These are phyloP conservation scores for Orussus abietinus DNA, from an alignment of 1,140 invertebrate species.

Conservation along the genomic window DNA sequence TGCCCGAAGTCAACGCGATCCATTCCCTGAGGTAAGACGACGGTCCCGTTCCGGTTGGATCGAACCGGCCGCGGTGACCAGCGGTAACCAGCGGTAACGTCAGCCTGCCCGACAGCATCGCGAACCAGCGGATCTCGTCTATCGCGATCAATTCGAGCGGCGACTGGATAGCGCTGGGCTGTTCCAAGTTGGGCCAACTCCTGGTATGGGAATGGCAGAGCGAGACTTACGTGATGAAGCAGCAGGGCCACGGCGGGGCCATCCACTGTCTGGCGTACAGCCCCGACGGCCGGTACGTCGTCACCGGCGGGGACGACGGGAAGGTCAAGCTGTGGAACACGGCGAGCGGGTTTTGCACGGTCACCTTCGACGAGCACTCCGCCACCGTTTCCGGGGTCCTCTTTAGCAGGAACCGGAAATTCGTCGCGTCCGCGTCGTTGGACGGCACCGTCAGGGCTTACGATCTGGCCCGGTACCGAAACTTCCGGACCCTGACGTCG, in stretches of 20 bases:
- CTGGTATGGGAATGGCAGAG: conserved; percentile 99
- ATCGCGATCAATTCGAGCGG: conserved; percentile 81
- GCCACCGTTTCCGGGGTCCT: conserved; percentile 74
- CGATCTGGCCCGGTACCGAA: conserved; percentile 91
- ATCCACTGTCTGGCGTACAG: conserved; percentile 89
- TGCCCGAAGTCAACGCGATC: conserved; percentile 88
- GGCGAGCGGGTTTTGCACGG: conserved; percentile 85
- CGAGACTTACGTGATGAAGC: conserved; percentile 96
- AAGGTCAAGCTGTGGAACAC: conserved; percentile 97
- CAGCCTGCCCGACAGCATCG: too few relatives aligned
- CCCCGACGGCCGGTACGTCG: conserved; percentile 84
- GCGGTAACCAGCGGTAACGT: too few relatives aligned
- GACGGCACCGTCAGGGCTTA: conserved; percentile 96
- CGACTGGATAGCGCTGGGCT: conserved; percentile 93
- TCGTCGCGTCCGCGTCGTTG: conserved; percentile 83
- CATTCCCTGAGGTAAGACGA: conserved; percentile 79
- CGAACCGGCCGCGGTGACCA: too few relatives aligned
- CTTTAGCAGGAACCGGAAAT: conserved; percentile 89
- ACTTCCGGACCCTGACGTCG: conserved; percentile 93
- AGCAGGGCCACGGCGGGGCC: conserved; percentile 89
- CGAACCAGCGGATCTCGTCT: conserved; percentile 74
- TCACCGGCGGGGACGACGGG: conserved; percentile 91
- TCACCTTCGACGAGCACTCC: conserved; percentile 90
- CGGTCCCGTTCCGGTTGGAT: too few relatives aligned
- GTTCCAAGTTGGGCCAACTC: conserved; percentile 79